Percentiles rank a stretch among this genome's conserved stretches.
Evolutionary conservation across 1,140 invertebrate species (phyloP).

Genomic region (Drosophila ficusphila): DNA sequence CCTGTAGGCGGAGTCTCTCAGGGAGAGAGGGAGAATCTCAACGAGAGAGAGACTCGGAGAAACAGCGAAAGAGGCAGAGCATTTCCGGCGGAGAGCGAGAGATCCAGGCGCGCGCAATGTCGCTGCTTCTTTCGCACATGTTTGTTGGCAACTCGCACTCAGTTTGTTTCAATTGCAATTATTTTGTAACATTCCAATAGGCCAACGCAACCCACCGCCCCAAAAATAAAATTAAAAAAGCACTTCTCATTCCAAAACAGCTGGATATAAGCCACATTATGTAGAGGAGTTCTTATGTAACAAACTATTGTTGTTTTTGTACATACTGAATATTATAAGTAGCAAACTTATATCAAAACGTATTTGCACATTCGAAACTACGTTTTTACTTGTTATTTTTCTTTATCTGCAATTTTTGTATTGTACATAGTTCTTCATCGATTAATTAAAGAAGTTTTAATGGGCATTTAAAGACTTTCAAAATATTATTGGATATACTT

Average conservation of each 20-base stretch:
- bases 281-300: constrained; percentile 4
- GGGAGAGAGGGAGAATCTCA: constrained; percentile 4
- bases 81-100: constrained; percentile 22
- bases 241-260: background rate
- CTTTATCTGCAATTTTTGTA: background rate
- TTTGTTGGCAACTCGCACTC: constrained; percentile 26
- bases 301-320: background rate
- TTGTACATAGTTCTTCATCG: too few species aligned
- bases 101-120: constrained; percentile 55
- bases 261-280: background rate
- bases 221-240: background rate
- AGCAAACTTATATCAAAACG: too few species aligned
- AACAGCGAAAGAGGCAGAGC: constrained; percentile 11
- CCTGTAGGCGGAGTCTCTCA: constrained; percentile 56
- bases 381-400: background rate
- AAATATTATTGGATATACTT: too few species aligned
- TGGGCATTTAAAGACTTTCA: too few species aligned
- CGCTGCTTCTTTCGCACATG: constrained; percentile 58
- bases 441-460: background rate
- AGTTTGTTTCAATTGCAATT: constrained; percentile 80
- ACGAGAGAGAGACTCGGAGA: constrained; percentile 4
- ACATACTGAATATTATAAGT: background rate
- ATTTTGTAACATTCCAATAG: constrained; percentile 81
- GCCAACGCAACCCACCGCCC: constrained; percentile 52
- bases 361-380: background rate